phyloP scores from a whole-genome alignment of 2,113 vertebrate genomes.

The Menura novaehollandiae region DNA sequence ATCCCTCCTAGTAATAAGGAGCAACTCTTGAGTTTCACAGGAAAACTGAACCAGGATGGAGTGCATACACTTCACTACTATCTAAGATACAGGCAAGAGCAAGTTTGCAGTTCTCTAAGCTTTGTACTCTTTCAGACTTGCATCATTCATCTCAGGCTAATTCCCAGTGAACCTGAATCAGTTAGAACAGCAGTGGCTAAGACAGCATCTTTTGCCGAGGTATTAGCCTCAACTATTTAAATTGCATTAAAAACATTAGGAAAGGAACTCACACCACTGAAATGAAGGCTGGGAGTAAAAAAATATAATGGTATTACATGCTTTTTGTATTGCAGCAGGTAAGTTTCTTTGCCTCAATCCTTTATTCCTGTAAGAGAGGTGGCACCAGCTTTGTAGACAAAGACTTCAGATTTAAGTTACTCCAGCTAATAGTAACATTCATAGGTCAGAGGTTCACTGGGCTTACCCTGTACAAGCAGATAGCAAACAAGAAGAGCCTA shows the following conservation, averaged over 20 bases:
- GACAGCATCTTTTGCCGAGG: neutral
- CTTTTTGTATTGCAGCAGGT: neutral
- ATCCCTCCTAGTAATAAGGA: neutral
- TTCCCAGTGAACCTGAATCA: neutral
- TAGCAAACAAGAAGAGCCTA: neutral
- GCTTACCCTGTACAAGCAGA: neutral
- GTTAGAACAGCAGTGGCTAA: neutral
- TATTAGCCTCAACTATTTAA: neutral
- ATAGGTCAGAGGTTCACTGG: neutral
- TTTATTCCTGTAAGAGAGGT: neutral
- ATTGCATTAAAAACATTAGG: neutral
- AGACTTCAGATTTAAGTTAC: neutral
- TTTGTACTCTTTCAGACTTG: neutral
- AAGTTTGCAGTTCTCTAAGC: neutral
- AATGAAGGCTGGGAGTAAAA: neutral
- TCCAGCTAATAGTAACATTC: neutral
- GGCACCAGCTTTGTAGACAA: neutral
- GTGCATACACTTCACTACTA: neutral
- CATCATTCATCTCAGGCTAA: neutral
- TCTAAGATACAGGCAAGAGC: neutral
- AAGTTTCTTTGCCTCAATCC: neutral
- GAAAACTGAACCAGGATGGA: neutral
- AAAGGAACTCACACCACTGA: neutral
- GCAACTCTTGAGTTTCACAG: neutral
- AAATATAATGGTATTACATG: neutral